Evolutionary conservation across 2,113 vertebrate genomes (phyloP).

Genomic region (Amia ocellicauda): DNA sequence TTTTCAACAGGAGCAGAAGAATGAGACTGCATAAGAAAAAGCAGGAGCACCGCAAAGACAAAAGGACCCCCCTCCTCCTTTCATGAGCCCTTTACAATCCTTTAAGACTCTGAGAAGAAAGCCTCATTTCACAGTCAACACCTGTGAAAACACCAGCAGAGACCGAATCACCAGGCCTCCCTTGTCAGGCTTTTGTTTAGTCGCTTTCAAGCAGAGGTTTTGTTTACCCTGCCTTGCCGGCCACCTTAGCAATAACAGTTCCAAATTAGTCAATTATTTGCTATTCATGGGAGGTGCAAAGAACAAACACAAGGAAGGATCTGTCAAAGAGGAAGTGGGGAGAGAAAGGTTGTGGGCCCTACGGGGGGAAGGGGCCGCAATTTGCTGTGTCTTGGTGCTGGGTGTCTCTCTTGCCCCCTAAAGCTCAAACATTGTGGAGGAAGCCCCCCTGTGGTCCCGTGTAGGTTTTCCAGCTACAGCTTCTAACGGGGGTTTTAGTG

Average conservation of each 20-base stretch:
- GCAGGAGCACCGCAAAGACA: constrained; percentile 23
- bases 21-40: constrained; percentile 1
- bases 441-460: constrained; percentile 24
- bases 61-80: neutral
- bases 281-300: constrained; percentile 35
- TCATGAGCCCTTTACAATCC: neutral
- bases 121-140: constrained; percentile 14
- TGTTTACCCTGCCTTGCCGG: constrained; percentile 33
- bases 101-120: constrained; percentile 13
- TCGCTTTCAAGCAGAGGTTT: constrained; percentile 16
- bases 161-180: constrained; percentile 29
- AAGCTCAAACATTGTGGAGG: constrained; percentile 26
- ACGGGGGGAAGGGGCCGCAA: too few species aligned
- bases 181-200: constrained; percentile 33
- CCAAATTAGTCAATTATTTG: constrained; percentile 42
- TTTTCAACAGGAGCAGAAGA: constrained; percentile 4
- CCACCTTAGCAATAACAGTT: constrained; percentile 25
- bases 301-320: constrained; percentile 23
- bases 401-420: neutral
- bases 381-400: too few species aligned
- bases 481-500: constrained; percentile 33
- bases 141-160: constrained; percentile 30
- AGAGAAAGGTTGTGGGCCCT: constrained; percentile 19
- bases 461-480: constrained; percentile 36
- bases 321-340: constrained; percentile 6